A percentile compares a stretch with the other conserved stretches of the same genome.
phyloP scores from a whole-genome alignment of 2,113 vertebrate species.

The Balaeniceps rex region DNA sequence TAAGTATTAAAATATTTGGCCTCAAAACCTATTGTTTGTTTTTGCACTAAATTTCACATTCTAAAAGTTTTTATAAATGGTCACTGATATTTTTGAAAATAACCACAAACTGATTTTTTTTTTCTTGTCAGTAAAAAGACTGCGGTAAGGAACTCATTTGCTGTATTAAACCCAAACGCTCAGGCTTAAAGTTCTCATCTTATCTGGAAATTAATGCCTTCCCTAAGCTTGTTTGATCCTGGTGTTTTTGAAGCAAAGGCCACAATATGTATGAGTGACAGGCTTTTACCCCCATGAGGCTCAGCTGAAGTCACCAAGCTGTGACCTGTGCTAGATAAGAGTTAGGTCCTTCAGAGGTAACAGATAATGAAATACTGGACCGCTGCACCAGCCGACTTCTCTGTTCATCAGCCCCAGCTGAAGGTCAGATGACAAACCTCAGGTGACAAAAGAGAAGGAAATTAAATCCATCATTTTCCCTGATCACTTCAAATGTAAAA shows the following conservation, averaged over 20 bases:
- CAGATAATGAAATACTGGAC: neutral
- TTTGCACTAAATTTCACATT: neutral
- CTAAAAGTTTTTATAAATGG: neutral
- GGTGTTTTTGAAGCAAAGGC: constrained; percentile 14
- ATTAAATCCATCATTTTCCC: neutral
- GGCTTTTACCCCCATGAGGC: neutral
- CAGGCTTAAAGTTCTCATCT: neutral
- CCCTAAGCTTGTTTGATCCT: constrained; percentile 20
- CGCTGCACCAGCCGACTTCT: neutral
- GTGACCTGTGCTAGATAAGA: constrained; percentile 2
- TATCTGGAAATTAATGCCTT: constrained; percentile 11
- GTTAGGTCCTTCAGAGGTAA: neutral
- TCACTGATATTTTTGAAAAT: neutral
- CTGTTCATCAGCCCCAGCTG: neutral
- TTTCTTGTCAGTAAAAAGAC: neutral
- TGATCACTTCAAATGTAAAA: neutral
- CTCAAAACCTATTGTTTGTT: neutral
- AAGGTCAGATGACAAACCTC: neutral
- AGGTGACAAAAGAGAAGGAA: neutral
- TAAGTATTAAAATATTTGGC: neutral
- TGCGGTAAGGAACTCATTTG: neutral
- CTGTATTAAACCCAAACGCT: neutral
- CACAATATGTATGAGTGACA: neutral
- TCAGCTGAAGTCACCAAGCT: neutral
- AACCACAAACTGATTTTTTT: neutral